Percentiles rank a stretch among this genome's conserved stretches.
phyloP scores from a whole-genome alignment of 2,888 invertebrate species.

The Choristoneura rosaceana region DNA sequence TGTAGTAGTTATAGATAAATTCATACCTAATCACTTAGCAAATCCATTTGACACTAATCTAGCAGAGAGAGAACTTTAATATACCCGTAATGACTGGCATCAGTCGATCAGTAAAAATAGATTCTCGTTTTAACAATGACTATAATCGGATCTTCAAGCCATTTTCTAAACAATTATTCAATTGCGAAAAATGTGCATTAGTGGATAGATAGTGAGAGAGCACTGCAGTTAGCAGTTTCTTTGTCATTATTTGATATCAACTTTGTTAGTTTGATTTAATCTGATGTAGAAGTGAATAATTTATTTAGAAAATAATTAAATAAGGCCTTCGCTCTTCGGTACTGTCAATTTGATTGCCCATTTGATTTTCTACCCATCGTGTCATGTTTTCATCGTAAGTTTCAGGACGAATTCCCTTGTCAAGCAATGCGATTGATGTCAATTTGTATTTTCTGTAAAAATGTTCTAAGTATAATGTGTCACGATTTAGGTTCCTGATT shows the following conservation, averaged over 20 bases:
- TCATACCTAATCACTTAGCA: not conserved
- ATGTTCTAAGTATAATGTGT: no score
- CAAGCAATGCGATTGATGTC: no score
- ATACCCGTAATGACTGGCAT: conserved; percentile 6
- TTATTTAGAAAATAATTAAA: no score
- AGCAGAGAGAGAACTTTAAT: conserved; percentile 1
- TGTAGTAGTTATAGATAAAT: not conserved
- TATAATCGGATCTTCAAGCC: conserved; percentile 42
- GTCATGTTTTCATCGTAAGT: no score
- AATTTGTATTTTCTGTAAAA: no score
- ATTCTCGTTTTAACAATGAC: conserved; percentile 38
- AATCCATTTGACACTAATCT: not conserved
- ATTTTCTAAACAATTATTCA: conserved; percentile 44
- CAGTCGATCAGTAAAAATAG: conserved; percentile 31
- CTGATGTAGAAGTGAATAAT: no score
- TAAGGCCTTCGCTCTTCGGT: no score
- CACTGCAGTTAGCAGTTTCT: not conserved
- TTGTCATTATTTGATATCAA: conserved; percentile 10
- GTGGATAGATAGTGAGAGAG: not conserved
- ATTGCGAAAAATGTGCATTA: conserved; percentile 37
- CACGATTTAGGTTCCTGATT: no score
- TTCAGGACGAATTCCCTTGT: no score
- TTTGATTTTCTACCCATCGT: no score
- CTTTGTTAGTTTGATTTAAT: not conserved
- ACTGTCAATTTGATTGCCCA: no score